phyloP scores from a whole-genome alignment of 2,888 invertebrate species.

The Clistopyga incitator region DNA sequence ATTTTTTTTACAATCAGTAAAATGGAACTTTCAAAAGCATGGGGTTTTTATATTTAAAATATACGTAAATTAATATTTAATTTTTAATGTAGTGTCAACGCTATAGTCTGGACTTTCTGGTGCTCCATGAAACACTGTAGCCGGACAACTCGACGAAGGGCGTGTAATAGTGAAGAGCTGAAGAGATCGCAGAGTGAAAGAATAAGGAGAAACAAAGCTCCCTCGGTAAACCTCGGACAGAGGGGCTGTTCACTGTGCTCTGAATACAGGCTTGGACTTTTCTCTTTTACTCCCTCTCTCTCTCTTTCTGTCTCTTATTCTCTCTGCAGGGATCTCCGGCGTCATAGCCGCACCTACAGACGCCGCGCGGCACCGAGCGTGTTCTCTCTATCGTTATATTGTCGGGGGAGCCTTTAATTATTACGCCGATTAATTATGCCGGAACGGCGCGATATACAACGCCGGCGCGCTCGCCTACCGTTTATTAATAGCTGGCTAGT shows the following conservation, averaged over 20 bases:
- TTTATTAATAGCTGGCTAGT: slow-evolving; percentile 58
- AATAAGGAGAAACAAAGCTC: slow-evolving; percentile 49
- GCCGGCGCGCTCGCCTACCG: slow-evolving; percentile 37
- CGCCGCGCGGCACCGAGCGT: slow-evolving; percentile 31
- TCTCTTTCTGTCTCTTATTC: background rate
- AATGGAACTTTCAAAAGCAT: no score
- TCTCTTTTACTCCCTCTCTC: background rate
- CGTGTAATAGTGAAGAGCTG: slow-evolving; percentile 1
- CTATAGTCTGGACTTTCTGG: no score
- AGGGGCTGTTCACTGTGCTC: background rate
- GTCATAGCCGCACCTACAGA: slow-evolving; percentile 62
- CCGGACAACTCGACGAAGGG: slow-evolving; percentile 6
- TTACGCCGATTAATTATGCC: slow-evolving; percentile 67
- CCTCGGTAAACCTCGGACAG: slow-evolving; percentile 2
- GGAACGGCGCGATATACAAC: slow-evolving; percentile 64
- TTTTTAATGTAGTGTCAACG: no score
- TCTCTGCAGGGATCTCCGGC: slow-evolving; percentile 27
- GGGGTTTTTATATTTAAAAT: no score
- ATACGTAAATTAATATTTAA: no score
- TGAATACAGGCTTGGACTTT: background rate
- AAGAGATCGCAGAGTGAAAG: slow-evolving; percentile 14
- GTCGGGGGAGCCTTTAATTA: slow-evolving; percentile 67
- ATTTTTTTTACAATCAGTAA: no score
- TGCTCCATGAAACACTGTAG: background rate
- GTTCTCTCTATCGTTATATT: slow-evolving; percentile 55